phyloP scores from a whole-genome alignment of 2,888 invertebrate genomes.

The Eristalis arbustorum region DNA sequence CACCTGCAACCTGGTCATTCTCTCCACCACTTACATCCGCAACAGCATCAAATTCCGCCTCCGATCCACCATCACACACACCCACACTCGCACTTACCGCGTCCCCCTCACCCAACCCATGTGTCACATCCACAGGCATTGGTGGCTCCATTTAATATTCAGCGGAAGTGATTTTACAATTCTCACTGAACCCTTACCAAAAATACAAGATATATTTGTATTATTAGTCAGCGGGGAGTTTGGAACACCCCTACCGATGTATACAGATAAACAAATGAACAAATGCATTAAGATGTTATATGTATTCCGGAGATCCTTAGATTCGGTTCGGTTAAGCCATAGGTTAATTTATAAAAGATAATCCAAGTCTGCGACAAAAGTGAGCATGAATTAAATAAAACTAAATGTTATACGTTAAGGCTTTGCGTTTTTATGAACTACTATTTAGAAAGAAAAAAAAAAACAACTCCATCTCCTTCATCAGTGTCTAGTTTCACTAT shows the following conservation, averaged over 20 bases:
- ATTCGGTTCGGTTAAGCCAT: constrained; percentile 22
- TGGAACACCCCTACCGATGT: constrained; percentile 13
- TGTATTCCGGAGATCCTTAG: constrained; percentile 1
- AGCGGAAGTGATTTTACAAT: constrained; percentile 62
- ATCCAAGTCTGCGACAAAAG: constrained; percentile 27
- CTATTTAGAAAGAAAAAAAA: background rate
- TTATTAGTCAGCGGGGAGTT: constrained; percentile 10
- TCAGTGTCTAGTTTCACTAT: constrained; percentile 52
- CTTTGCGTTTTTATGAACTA: background rate
- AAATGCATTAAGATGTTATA: constrained; percentile 29
- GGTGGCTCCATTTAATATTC: constrained; percentile 73
- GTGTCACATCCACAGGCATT: constrained; percentile 70
- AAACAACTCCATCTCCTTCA: constrained; percentile 19
- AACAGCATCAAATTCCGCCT: constrained; percentile 32
- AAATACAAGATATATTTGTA: constrained; percentile 41
- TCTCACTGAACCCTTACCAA: constrained; percentile 4
- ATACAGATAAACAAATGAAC: constrained; percentile 24
- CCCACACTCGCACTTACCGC: constrained; percentile 20
- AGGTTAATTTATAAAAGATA: constrained; percentile 40
- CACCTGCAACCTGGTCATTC: constrained; percentile 37
- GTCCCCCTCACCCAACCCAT: constrained; percentile 35
- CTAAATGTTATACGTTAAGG: background rate
- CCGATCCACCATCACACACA: constrained; percentile 20
- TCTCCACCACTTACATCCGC: constrained; percentile 42
- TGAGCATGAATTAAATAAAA: constrained; percentile 34